phyloP scores from a whole-genome alignment of 2,888 invertebrate species.

The Vesta saturnalis region DNA sequence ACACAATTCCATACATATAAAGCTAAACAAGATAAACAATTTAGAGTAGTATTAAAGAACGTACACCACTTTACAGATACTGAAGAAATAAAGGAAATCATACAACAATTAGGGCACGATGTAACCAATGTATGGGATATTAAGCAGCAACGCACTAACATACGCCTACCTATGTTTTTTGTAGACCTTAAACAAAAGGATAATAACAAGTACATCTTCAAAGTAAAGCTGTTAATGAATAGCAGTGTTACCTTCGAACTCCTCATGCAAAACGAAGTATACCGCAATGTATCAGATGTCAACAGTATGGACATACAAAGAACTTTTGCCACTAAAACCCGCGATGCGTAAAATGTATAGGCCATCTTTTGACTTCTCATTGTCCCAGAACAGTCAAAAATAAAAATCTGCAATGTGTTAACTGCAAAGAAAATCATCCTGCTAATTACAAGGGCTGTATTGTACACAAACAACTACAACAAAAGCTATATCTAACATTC shows the following conservation, averaged over 20 bases:
- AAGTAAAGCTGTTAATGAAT: slow-evolving; percentile 13
- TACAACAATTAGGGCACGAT: slow-evolving; percentile 5
- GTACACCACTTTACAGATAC: slow-evolving; percentile 6
- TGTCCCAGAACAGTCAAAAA: too few species aligned
- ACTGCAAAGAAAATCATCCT: background rate
- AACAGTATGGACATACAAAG: too few species aligned
- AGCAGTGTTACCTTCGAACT: slow-evolving; percentile 13
- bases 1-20: slow-evolving; percentile 17
- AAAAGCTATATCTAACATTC: too few species aligned
- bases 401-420: background rate
- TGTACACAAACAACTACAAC: too few species aligned
- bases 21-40: slow-evolving; percentile 11
- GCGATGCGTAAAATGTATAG: background rate
- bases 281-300: too few species aligned
- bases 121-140: slow-evolving; percentile 17
- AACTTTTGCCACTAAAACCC: too few species aligned
- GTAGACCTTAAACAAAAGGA: too few species aligned
- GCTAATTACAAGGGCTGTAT: too few species aligned
- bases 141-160: too few species aligned
- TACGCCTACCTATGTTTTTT: too few species aligned
- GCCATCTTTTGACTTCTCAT: too few species aligned
- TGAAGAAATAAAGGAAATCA: slow-evolving; percentile 8
- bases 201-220: slow-evolving; percentile 11
- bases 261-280: background rate
- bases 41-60: too few species aligned